phyloP scores from a whole-genome alignment of 2,888 invertebrate genomes.

The Lathronympha strigana region DNA sequence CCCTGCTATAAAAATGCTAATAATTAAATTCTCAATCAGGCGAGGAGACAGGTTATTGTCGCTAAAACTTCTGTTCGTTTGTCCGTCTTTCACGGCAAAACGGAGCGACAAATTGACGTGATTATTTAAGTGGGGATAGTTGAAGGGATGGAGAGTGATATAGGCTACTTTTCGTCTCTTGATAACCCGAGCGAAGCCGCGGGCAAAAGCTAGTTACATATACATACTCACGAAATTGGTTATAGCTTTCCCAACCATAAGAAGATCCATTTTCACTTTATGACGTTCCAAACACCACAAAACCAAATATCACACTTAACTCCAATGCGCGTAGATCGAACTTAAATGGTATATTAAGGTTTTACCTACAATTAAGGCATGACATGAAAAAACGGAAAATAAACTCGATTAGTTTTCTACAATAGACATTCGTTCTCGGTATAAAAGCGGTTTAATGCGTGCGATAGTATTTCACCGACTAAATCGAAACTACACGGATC shows the following conservation, averaged over 20 bases:
- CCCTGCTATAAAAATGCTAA: too few relatives aligned
- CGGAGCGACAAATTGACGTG: too few relatives aligned
- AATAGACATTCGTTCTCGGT: constrained; percentile 16
- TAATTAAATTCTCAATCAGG: too few relatives aligned
- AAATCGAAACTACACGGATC: constrained; percentile 55
- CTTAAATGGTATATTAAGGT: not conserved
- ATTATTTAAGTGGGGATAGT: too few relatives aligned
- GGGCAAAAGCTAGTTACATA: too few relatives aligned
- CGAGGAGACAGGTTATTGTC: too few relatives aligned
- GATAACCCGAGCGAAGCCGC: too few relatives aligned
- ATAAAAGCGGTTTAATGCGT: constrained; percentile 56
- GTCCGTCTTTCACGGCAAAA: too few relatives aligned
- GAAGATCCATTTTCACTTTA: constrained; percentile 65
- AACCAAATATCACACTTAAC: not conserved
- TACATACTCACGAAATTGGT: constrained; percentile 72
- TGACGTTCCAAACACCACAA: not conserved
- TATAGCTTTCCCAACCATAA: constrained; percentile 70
- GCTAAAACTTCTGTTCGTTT: too few relatives aligned
- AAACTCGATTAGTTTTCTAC: constrained; percentile 18
- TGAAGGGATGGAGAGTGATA: too few relatives aligned
- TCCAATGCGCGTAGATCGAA: not conserved
- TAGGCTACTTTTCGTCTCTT: too few relatives aligned
- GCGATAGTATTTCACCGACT: constrained; percentile 68
- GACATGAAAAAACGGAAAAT: constrained; percentile 19
- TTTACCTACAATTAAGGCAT: too few relatives aligned